Evolutionary conservation across 2,888 invertebrate genomes (phyloP), one percentile per base, ranked within the genome.

Genomic region (Chrysolina haemoptera): DNA sequence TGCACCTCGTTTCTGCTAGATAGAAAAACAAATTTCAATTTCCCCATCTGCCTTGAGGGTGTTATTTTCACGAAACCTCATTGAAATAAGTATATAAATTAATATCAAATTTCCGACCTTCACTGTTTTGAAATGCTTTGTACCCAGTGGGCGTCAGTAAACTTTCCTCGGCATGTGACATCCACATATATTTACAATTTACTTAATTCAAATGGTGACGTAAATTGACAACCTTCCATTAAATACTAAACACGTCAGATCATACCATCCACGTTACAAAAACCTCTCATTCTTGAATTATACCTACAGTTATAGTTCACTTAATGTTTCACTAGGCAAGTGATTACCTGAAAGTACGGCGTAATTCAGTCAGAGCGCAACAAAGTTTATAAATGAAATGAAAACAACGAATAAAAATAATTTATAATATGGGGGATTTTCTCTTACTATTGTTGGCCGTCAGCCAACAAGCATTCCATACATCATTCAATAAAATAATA

Each of bases 401-500:
- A 75, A 75, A 75, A 75, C 71, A 75, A 59, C 62, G 43, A 55
- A 69, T 67, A 75, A 68, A 75, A 75, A 69, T 75, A 69, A 66
- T 75, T 65, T 68, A 71, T 75, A 66, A 46, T 67, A 70, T 69
- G 62, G 62, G 46, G 46, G 62, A 69, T 69, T 69, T 64, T 62
- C 68, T 62, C 62, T 69, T 62, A 69, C 62, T 69, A 62, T 69
- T 69, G 62, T 69, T 69, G 68, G 68, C 68, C 11, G 11, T 12
- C n/a, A 18, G 59, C 68, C 68, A 69, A 69, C 68, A 20, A 69
- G 68, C 68, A 53, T 67, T n/a, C 59, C 62, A 69, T 69, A 69
- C 68, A 69, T 69, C 68, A 69, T 62, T 48, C 62, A 12, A 48
- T 63, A 63, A 64, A 43, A 40, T 67, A 83, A 83, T 82, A 82